These are phyloP conservation scores for Seira sanloemensis DNA, from an alignment of 2,888 invertebrate species.

Conservation along the genomic window DNA sequence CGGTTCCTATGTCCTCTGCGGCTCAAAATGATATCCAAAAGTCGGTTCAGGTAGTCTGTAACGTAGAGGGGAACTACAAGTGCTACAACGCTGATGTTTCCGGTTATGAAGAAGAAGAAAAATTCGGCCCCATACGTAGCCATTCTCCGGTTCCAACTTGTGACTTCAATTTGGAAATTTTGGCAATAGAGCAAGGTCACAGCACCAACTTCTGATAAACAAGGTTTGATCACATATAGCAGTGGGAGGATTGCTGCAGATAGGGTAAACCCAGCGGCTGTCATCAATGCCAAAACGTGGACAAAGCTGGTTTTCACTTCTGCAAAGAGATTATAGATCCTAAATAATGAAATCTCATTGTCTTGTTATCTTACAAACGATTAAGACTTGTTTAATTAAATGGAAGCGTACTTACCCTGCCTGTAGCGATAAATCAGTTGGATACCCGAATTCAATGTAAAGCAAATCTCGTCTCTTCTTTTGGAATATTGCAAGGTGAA, in stretches of 20 bases:
- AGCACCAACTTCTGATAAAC: not conserved
- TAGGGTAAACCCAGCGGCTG: not conserved
- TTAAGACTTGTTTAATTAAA: too few species aligned
- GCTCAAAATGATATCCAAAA: not conserved
- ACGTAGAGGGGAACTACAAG: not conserved
- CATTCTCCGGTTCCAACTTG: not conserved
- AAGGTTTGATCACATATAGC: not conserved
- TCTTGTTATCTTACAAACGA: too few species aligned
- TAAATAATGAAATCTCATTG: too few species aligned
- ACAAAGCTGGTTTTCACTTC: too few species aligned
- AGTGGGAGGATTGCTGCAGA: not conserved
- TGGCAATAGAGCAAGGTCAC: not conserved
- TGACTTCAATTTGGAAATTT: not conserved
- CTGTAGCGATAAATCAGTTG: too few species aligned
- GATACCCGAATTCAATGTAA: too few species aligned
- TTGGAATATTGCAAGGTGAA: too few species aligned
- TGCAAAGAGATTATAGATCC: too few species aligned
- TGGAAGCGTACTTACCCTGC: too few species aligned
- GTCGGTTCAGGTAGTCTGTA: not conserved
- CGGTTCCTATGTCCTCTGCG: not conserved
- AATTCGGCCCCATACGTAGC: not conserved
- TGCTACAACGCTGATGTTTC: not conserved
- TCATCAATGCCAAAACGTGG: not conserved
- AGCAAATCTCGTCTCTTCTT: too few species aligned
- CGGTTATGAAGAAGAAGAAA: not conserved